Evolutionary conservation across 1,140 invertebrate species (phyloP).

Genomic region (Paraescarpia echinospica): DNA sequence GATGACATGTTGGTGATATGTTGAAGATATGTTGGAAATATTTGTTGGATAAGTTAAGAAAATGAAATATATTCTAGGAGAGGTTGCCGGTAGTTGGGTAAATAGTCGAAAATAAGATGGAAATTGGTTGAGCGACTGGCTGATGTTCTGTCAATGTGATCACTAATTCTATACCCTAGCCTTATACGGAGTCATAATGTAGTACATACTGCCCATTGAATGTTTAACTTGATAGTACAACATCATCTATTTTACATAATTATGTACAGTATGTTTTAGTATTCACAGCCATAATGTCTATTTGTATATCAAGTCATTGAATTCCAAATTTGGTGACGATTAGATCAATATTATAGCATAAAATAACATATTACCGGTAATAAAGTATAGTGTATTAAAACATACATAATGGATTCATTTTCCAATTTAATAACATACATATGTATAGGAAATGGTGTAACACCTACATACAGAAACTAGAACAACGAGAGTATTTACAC

Average conservation of each 20-base stretch:
- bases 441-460: background rate
- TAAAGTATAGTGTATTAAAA: background rate
- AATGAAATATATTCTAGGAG: background rate
- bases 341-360: too few species aligned
- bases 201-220: background rate
- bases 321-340: too few species aligned
- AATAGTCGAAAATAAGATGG: background rate
- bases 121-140: background rate
- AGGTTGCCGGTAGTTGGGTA: background rate
- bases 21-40: too few species aligned
- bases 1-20: too few species aligned
- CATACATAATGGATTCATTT: too few species aligned
- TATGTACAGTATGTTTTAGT: background rate
- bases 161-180: background rate
- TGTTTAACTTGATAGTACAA: background rate
- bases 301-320: too few species aligned
- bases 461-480: background rate
- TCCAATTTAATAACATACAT: background rate
- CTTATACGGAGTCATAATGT: background rate
- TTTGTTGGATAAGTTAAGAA: too few species aligned
- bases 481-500: background rate
- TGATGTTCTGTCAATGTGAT: background rate
- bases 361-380: too few species aligned
- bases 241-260: background rate
- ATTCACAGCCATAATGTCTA: too few species aligned